Base-by-base conservation (phyloP, 2,113 vertebrate species). In the Oplegnathus fasciatus region DNA sequence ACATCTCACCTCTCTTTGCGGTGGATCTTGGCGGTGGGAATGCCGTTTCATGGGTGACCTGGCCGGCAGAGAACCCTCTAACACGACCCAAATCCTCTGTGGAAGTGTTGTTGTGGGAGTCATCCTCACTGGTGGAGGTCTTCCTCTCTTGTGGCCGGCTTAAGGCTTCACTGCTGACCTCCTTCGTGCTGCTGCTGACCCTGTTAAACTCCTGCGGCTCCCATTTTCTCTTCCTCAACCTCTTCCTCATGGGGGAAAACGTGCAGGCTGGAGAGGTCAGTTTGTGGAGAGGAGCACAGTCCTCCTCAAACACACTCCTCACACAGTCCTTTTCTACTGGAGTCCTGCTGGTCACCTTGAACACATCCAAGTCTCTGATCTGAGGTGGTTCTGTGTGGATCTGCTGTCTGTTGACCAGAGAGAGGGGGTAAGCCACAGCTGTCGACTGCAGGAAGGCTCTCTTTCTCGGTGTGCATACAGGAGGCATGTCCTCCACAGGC, bases 191-290 rank as follows among this genome's bases (percentile, higher is more conserved):
- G 50, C 8, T 3, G 11, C 26, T 46, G 67, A 6, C 13, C n/a
- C 20, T 11, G 24, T 28, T n/a, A 4, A 80, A 48, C 4, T 74
- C 66, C 30, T 61, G 0, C 20, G 28, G 3, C n/a, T 61, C 46
- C 62, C 30, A 42, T 32, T 42, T 94, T 86, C 93, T 73, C 85
- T 72, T 90, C 72, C 65, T 81, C 37, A 89, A 0, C 5, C 87
- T 92, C 46, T 7, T 86, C 80, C 93, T 96, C 1, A 94, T 15
- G 1, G 92, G 88, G 30, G 94, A 52, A 80, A 95, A 95, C 20
- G 88, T 81, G 18, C 87, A 93, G 15, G 81, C 75, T 14, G 94
- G 88, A 2, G 89, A 89, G 26, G 84, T 0, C 0, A 22, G 57
- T 20, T 42, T 78, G 17, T 85, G 74, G 2, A 74, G 44, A 52